Percentiles rank a stretch among this genome's conserved stretches.
Evolutionary conservation across 2,797 vertebrate species (phyloP).

Genomic region (Hippopotamyrus pictus): DNA sequence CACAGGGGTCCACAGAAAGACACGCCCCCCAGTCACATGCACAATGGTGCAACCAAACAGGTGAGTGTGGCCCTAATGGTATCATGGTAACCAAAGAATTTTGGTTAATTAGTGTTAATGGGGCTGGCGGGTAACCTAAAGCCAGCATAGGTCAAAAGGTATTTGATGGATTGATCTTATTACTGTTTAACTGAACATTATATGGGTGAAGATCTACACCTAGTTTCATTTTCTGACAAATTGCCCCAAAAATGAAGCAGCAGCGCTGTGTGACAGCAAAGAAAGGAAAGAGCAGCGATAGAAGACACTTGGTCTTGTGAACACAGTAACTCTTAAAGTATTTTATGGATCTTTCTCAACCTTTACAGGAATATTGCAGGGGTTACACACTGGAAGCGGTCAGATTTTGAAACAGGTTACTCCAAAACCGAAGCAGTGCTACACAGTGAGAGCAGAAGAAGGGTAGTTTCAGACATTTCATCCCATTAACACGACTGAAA

Average conservation of each 20-base stretch:
- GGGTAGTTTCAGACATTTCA: not conserved
- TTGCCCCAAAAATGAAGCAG: not conserved
- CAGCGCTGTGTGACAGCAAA: not conserved
- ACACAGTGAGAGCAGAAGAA: not conserved
- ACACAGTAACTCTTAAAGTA: not conserved
- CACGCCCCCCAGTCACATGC: constrained; percentile 38
- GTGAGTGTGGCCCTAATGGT: constrained; percentile 40
- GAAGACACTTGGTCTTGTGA: not conserved
- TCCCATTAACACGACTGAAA: not conserved
- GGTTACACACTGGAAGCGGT: not conserved
- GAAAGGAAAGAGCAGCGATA: not conserved
- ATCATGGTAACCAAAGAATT: not conserved
- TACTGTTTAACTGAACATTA: not conserved
- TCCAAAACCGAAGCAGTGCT: not conserved
- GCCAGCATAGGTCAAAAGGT: not conserved
- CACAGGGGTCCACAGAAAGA: constrained; percentile 52
- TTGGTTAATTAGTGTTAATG: not conserved
- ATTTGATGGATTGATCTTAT: not conserved
- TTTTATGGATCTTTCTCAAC: not conserved
- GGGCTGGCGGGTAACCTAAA: not conserved
- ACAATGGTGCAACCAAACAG: constrained; percentile 54
- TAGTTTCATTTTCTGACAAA: not conserved
- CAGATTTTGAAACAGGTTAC: not conserved
- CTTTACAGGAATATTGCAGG: not conserved
- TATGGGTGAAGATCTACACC: not conserved